Base-by-base conservation (phyloP, 2,888 invertebrate species). In the Agrenia bidenticulata region DNA sequence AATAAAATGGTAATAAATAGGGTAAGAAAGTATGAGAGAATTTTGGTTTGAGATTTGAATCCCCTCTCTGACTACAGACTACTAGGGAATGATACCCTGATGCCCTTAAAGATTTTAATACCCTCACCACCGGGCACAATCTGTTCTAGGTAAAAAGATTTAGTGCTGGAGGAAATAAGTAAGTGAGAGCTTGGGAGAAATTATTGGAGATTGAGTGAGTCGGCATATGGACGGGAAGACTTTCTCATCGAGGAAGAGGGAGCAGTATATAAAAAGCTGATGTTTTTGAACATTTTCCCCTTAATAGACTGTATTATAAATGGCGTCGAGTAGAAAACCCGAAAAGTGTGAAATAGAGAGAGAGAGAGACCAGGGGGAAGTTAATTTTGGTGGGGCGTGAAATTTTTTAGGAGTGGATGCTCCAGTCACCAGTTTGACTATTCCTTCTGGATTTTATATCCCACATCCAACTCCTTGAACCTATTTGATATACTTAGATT, bases 271-370 rank as follows among this genome's bases (percentile, higher is more conserved):
- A 55, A 55, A 55, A 55, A 32, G 55, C 11, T 21, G 55, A 24
- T 51, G 15, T 24, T 13, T 2, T 15, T 17, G 45, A 45, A 19
- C 41, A 50, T 45, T 54, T 55, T 63, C 54, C 54, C 55, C 54
- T 72, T 68, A 66, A 69, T 72, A 72, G 67, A 66, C 67, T 66
- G 66, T 65, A 69, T 73, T 73, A 75, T 75, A 75, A 75, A 75
- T 75, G 74, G 72, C 69, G 70, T 69, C 66, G 57, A 63, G 64
- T 69, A 63, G 67, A 64, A 66, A 75, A 75, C 70, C 66, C 61
- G 73, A 75, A 73, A 67, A 75, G 73, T 75, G 74, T 75, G 74
- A 75, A 75, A 73, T 75, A 67, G 74, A 70, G 72, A 72, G 42
- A 62, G 57, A 60, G 57, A 70, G 72, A 72, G 42, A 62, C 53